Evolutionary conservation across 30 jellyfish, hydroid and myxozoan species (phyloP).

Genomic region (Chrysaora quinquecirrha): DNA sequence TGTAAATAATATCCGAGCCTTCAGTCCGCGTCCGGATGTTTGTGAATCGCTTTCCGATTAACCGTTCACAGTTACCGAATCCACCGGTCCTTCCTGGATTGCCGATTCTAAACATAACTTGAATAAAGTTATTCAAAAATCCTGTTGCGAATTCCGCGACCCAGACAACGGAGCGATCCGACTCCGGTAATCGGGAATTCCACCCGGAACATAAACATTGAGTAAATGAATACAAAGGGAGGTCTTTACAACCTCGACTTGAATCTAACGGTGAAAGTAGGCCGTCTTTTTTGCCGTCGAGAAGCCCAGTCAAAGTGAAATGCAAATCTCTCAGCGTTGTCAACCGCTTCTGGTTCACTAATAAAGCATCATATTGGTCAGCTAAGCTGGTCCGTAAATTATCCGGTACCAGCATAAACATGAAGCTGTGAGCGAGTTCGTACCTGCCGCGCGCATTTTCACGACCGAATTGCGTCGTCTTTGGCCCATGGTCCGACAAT

Average conservation of each 20-base stretch:
- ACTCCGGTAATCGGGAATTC: conserved; percentile 64
- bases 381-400: conserved; percentile 48
- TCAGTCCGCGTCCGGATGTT: conserved; percentile 62
- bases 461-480: conserved; percentile 84
- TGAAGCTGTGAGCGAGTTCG: conserved; percentile 87
- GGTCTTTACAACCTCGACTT: conserved; percentile 72
- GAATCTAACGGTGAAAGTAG: conserved; percentile 58
- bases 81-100: conserved; percentile 50
- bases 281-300: conserved; percentile 64
- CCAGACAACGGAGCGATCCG: conserved; percentile 81
- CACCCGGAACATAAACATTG: conserved; percentile 87
- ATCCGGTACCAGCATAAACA: conserved; percentile 90
- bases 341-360: conserved; percentile 76
- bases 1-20: conserved; percentile 28
- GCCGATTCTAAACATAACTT: conserved; percentile 18
- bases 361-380: conserved; percentile 28
- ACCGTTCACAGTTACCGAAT: conserved; percentile 91
- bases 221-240: conserved; percentile 89
- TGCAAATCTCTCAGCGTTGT: conserved; percentile 71
- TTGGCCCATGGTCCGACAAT: conserved; percentile 98
- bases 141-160: conserved; percentile 95
- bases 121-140: conserved; percentile 70
- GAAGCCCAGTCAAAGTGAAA: conserved; percentile 67
- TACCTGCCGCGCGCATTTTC: conserved; percentile 88
- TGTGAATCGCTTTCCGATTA: conserved; percentile 81